Evolutionary conservation across 1,140 invertebrate genomes (phyloP), one percentile per base, ranked within the genome.

Genomic region (Drosophila kikkawai): DNA sequence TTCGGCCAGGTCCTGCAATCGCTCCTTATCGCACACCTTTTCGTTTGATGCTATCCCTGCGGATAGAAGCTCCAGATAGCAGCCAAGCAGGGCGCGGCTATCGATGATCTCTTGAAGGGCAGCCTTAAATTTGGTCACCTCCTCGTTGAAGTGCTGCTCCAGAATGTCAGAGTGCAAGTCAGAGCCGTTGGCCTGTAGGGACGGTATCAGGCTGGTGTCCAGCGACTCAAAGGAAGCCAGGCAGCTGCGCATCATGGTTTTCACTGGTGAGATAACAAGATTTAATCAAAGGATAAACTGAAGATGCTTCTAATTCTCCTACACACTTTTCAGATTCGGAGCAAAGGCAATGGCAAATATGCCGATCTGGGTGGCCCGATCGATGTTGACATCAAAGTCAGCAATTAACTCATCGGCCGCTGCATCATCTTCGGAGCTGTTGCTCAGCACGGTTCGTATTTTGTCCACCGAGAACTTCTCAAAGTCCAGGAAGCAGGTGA

Each of bases 381-480:
- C 91, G 12, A 92, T 65, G 60, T 92, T 92, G 1, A 92, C 91
- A 85, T 92, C 91, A 59, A 92, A 92, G 51, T 92, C 91, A 3
- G 91, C 91, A 32, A 92, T 92, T 0, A 82, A 76, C 51, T 92
- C 91, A 79, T 92, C 91, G 3, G 82, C 71, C 1, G 48, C 44
- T 0, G 60, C 34, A 42, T 84, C 91, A 32, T 86, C 68, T 12
- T 44, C 69, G 15, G 47, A 37, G 34, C 36, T 55, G 41, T 41
- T 53, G 19, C 67, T 44, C 17, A 92, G 41, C 29, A 83, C 17
- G 5, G 55, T 80, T n/a, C 91, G 77, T 22, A 92, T 75, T 59
- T 82, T 91, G 29, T 92, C 87, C 7, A 92, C 70, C 0, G 91
- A 92, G 42, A 92, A 79, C 36, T 79, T 92, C 12, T 88, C 65